Evolutionary conservation across 2,113 vertebrate genomes (phyloP).

Genomic region (Rhegmatorhina hoffmannsi): DNA sequence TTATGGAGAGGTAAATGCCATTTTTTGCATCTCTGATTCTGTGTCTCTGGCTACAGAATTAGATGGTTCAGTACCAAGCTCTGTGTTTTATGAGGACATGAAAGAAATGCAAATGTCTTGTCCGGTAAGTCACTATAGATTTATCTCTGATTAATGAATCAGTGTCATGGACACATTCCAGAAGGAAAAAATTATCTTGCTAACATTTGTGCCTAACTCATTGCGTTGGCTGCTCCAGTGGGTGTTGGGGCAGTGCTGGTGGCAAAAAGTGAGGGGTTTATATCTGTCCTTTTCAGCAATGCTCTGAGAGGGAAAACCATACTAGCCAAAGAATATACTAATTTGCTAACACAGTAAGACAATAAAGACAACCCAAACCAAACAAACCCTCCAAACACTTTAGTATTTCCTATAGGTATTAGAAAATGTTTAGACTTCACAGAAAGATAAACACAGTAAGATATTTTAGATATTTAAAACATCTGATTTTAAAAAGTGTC

Average conservation of each 20-base stretch:
- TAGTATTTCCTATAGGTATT: neutral
- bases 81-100: neutral
- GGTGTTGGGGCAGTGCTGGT: neutral
- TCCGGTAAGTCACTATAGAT: neutral
- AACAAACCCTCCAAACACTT: accelerated
- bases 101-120: neutral
- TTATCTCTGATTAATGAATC: neutral
- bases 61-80: neutral
- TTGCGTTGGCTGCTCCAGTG: neutral
- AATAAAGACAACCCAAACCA: neutral
- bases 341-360: neutral
- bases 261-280: neutral
- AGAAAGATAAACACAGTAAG: neutral
- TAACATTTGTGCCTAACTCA: neutral
- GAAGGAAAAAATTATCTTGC: neutral
- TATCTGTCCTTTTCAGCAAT: neutral
- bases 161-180: neutral
- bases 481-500: neutral
- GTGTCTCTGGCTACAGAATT: neutral
- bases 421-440: neutral
- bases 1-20: neutral
- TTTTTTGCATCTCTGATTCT: neutral
- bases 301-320: neutral
- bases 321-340: neutral
- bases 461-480: neutral